phyloP scores from a whole-genome alignment of 2,888 invertebrate species.

The Eristalis pertinax region DNA sequence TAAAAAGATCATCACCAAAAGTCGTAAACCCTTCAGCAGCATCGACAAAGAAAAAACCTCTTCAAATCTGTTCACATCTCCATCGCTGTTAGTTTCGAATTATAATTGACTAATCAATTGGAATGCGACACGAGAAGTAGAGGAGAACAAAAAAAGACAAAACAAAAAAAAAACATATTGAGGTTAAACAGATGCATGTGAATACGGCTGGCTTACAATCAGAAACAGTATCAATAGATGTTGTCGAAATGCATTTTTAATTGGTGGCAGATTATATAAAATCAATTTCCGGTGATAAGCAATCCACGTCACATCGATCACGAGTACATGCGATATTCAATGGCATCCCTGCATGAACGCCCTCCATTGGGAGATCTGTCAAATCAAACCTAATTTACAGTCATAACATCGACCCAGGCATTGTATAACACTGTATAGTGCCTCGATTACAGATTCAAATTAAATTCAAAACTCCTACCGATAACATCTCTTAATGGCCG shows the following conservation, averaged over 20 bases:
- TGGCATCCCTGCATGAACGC: neutral
- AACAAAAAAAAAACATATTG: neutral
- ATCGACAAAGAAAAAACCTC: neutral
- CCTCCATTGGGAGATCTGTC: neutral
- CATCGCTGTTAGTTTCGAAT: conserved; percentile 6
- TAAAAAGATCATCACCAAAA: neutral
- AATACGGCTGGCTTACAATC: conserved; percentile 7
- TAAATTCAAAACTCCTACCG: conserved; percentile 17
- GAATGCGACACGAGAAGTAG: conserved; percentile 24
- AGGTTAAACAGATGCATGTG: conserved; percentile 26
- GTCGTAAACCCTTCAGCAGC: neutral
- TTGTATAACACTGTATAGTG: conserved; percentile 18
- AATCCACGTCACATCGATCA: neutral
- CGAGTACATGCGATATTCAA: neutral
- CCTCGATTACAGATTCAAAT: conserved; percentile 3
- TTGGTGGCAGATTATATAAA: conserved; percentile 1
- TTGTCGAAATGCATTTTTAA: conserved; percentile 7
- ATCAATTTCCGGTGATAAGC: neutral
- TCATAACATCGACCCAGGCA: neutral
- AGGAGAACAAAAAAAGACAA: neutral
- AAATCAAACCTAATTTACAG: neutral
- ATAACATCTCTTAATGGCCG: conserved; percentile 14
- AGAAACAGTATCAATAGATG: neutral
- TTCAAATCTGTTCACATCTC: neutral
- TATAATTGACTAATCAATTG: conserved; percentile 39